Evolutionary conservation across 2,888 invertebrate species (phyloP), one percentile per base, ranked within the genome.

Genomic region (Zaprionus bogoriensis): DNA sequence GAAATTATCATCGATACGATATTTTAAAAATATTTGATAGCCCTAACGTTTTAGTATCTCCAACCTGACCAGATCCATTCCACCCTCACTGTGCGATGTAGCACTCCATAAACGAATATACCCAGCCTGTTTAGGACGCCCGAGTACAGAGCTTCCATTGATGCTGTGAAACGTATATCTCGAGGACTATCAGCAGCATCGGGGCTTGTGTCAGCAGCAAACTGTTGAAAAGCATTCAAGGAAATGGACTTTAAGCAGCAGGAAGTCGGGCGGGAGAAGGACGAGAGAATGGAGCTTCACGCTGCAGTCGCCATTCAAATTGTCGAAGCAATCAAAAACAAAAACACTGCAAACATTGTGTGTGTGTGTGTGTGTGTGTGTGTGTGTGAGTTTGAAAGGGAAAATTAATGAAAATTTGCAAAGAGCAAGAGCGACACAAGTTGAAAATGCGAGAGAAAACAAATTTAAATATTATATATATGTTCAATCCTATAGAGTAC

Each of bases 311-410:
- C 52, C 55, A 68, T 68, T 68, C 68, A 67, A 67, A 63, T 70
- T 62, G 67, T 64, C 50, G 39, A 58, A 79, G 74, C 75, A 75
- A 79, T 77, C 73, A 77, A 73, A 79, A 60, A 57, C 73, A 61
- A 60, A 74, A 74, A 46, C 58, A 23, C 38, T 53, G 74, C 44
- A 63, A 60, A 60, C 63, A 55, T 55, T 66, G 4, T 19, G 39
- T 19, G 9, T n/a, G n/a, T n/a, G n/a, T n/a, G n/a, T n/a, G n/a
- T n/a, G n/a, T n/a, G n/a, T n/a, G n/a, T n/a, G n/a, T n/a, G n/a
- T n/a, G n/a, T n/a, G n/a, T n/a, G n/a, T n/a, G n/a, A n/a, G n/a
- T n/a, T n/a, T n/a, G n/a, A n/a, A 1, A 20, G 48, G 45, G 55
- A 39, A 59, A 62, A 44, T 25, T 42, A 50, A 50, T 10, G 19